Evolutionary conservation across 2,113 vertebrate genomes (phyloP), one percentile per base, ranked within the genome.

Genomic region (Pachyramphus minor): DNA sequence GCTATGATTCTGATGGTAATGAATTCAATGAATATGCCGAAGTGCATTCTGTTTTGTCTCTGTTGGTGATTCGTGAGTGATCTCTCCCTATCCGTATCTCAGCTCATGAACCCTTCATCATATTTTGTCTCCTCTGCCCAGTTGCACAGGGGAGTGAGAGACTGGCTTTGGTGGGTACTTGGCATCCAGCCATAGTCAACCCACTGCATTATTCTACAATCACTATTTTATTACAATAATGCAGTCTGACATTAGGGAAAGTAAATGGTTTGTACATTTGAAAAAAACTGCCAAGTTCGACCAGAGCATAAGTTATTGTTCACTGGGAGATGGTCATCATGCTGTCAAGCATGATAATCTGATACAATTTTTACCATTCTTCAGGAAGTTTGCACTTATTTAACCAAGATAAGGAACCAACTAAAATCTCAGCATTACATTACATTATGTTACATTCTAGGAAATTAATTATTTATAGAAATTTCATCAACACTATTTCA

Each of bases 41-140:
- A 23, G 20, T 60, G 30, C 6, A 41, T 21, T 62, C 30, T 41
- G 19, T 53, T 75, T 60, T 47, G 16, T 8, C 23, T 0, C 0
- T 41, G 39, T 41, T 47, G 3, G 9, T 35, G 47, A 55, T 22
- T 53, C 28, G 11, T 44, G 11, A 37, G 6, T 59, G 19, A 37
- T 44, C 23, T 67, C 25, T 39, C 28, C 13, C 24, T n/a, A 24
- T 53, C 20, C 11, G 31, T 53, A n/a, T 23, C 25, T 44, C 22
- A 41, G 7, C 39, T n/a, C 39, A 25, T 1, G 1, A n/a, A 22
- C 3, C 6, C 13, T 60, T 44, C 21, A 5, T 17, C 68, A 45
- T 41, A n/a, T 21, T 60, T 60, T 25, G 28, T 39, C 44, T 52
- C 31, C 23, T 3, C 20, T 39, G 13, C n/a, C 67, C 13, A n/a